phyloP scores from a whole-genome alignment of 2,113 vertebrate species.

The Tetrao urogallus region DNA sequence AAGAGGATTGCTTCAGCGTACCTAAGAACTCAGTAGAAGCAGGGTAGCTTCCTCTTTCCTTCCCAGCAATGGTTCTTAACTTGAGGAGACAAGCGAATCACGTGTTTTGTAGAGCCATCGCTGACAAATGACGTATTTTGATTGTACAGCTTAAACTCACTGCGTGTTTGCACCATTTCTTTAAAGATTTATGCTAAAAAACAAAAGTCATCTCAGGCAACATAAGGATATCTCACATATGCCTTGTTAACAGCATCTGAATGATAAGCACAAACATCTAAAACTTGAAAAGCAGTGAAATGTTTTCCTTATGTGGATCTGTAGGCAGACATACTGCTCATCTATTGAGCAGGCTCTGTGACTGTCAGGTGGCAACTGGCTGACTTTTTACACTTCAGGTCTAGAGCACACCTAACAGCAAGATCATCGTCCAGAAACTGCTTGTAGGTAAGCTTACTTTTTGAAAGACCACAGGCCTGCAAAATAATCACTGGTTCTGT shows the following conservation, averaged over 20 bases:
- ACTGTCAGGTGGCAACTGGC: neutral
- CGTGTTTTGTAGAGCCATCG: neutral
- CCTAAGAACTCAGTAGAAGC: neutral
- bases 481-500: neutral
- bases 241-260: conserved; percentile 6
- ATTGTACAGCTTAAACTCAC: conserved; percentile 20
- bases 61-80: neutral
- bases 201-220: conserved; percentile 23
- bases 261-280: neutral
- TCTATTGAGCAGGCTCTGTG: neutral
- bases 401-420: neutral
- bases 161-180: neutral
- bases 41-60: neutral
- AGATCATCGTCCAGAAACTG: neutral
- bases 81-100: neutral
- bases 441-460: neutral
- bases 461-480: neutral
- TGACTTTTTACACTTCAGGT: neutral
- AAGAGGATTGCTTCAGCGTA: neutral
- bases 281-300: neutral
- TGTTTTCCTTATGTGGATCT: neutral
- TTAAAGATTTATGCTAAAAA: conserved; percentile 37
- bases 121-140: conserved; percentile 26
- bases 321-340: neutral
- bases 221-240: conserved; percentile 2